phyloP scores from a whole-genome alignment of 2,888 invertebrate genomes.

The Drosophila monieri region DNA sequence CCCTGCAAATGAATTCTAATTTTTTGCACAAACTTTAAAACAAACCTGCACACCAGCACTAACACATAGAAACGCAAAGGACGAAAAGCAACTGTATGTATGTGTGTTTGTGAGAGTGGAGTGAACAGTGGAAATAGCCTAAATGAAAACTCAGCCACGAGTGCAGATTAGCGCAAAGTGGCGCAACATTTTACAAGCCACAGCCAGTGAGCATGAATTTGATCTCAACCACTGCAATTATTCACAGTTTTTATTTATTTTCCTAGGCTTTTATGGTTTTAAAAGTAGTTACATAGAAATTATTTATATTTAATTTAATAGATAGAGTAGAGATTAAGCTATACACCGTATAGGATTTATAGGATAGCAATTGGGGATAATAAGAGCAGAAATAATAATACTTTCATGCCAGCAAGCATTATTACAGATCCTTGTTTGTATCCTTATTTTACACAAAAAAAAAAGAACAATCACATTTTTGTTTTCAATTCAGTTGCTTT shows the following conservation, averaged over 20 bases:
- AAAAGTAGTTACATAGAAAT: background rate
- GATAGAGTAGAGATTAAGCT: background rate
- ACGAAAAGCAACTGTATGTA: background rate
- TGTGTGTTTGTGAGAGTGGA: background rate
- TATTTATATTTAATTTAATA: too few species aligned
- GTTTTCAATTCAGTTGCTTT: background rate
- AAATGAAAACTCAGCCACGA: conserved; percentile 37
- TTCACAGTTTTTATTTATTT: background rate
- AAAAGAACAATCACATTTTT: background rate
- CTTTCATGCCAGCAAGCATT: background rate
- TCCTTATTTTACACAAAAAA: too few species aligned
- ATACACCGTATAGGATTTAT: too few species aligned
- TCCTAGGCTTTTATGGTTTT: background rate
- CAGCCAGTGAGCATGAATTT: conserved; percentile 2
- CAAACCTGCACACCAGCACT: conserved; percentile 13
- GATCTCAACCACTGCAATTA: background rate
- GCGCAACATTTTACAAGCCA: conserved; percentile 7
- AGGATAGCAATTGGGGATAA: too few species aligned
- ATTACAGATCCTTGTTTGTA: background rate
- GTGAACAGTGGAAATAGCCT: conserved; percentile 33
- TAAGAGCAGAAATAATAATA: too few species aligned
- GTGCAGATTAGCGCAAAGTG: conserved; percentile 31
- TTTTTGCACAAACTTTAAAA: conserved; percentile 67
- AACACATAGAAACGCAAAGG: conserved; percentile 5
- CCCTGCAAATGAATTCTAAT: conserved; percentile 73